phyloP scores from a whole-genome alignment of 2,797 vertebrate species.

The Takifugu ocellatus region DNA sequence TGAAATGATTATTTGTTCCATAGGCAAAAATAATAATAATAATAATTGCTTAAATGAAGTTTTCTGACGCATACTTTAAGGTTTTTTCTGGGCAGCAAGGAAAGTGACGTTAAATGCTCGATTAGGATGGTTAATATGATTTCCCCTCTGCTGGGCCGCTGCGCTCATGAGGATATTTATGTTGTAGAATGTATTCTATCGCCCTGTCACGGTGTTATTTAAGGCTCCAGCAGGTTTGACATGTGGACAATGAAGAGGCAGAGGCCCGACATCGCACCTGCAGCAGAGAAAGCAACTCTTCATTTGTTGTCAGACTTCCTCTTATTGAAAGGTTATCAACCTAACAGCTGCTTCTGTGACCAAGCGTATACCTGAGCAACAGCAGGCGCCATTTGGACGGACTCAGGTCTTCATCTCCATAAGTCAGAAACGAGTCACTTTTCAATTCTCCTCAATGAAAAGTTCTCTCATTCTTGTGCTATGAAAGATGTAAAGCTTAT shows the following conservation, averaged over 20 bases:
- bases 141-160: no score
- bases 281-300: background rate
- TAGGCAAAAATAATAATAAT: conserved; percentile 22
- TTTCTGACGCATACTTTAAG: conserved; percentile 45
- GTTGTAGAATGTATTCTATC: no score
- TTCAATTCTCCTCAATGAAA: no score
- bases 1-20: conserved; percentile 67
- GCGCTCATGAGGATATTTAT: no score
- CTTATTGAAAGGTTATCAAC: background rate
- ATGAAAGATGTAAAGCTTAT: no score
- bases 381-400: no score
- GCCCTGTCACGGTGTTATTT: conserved; percentile 29
- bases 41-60: conserved; percentile 53
- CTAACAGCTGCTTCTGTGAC: background rate
- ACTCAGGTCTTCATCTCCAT: no score
- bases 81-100: conserved; percentile 8
- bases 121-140: no score
- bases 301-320: background rate
- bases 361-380: no score
- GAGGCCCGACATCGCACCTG: background rate
- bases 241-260: conserved; percentile 24
- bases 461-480: no score
- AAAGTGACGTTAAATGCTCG: conserved; percentile 31
- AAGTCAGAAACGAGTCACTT: no score
- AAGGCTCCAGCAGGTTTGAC: conserved; percentile 29